phyloP scores from a whole-genome alignment of 2,888 invertebrate species.

The Drosophila emarginata region DNA sequence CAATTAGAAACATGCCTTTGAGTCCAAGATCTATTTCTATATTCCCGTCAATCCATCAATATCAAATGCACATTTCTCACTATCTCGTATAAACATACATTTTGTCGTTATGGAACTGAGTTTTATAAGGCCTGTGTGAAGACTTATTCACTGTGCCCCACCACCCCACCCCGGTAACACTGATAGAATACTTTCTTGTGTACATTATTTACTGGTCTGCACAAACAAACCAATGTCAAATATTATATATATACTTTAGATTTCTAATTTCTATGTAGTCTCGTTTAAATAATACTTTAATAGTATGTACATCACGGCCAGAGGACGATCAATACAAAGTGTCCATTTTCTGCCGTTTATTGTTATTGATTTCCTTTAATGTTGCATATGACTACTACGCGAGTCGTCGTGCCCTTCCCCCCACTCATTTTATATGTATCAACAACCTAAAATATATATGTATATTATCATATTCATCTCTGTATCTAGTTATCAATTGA shows the following conservation, averaged over 20 bases:
- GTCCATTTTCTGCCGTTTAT: not conserved
- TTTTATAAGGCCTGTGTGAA: constrained; percentile 10
- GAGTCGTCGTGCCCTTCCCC: not conserved
- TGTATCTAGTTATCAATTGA: constrained; percentile 25
- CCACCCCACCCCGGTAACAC: not conserved
- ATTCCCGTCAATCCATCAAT: not conserved
- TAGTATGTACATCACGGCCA: constrained; percentile 65
- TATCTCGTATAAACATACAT: not conserved
- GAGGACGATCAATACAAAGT: constrained; percentile 19
- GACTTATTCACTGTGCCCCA: not conserved
- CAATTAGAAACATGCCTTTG: not conserved
- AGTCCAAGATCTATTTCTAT: not conserved
- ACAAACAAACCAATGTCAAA: not conserved
- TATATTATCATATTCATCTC: constrained; percentile 38
- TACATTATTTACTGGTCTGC: not conserved
- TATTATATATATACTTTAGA: constrained; percentile 8
- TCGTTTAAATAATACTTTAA: constrained; percentile 70
- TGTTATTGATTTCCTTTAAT: not conserved
- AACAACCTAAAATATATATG: constrained; percentile 47
- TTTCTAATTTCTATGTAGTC: constrained; percentile 41
- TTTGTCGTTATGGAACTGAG: constrained; percentile 8
- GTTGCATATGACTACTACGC: not conserved
- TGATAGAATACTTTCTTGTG: not conserved
- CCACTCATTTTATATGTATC: constrained; percentile 11
- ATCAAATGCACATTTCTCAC: constrained; percentile 3